These are phyloP conservation scores for Andrena hattorfiana DNA, from an alignment of 2,888 invertebrate genomes.

Conservation along the genomic window DNA sequence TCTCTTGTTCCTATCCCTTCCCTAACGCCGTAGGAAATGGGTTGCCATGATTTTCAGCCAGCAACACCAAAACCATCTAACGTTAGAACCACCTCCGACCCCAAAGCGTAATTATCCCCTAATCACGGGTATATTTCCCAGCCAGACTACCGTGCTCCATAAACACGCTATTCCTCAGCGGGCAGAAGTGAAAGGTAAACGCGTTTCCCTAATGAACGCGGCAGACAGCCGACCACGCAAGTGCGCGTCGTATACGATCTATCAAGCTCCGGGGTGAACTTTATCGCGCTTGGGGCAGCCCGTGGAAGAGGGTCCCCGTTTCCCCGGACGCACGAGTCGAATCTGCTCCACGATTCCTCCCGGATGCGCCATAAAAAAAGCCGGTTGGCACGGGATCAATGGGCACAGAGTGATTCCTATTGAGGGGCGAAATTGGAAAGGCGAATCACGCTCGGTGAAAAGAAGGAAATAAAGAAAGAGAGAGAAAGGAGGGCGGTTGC, in stretches of 20 bases:
- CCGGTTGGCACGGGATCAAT: slow-evolving; percentile 20
- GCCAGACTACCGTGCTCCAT: slow-evolving; percentile 29
- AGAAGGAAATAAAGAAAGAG: slow-evolving; percentile 35
- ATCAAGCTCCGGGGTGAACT: slow-evolving; percentile 33
- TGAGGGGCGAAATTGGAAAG: background rate
- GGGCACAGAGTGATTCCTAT: slow-evolving; percentile 10
- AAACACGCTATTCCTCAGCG: slow-evolving; percentile 40
- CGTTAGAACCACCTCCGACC: slow-evolving; percentile 8
- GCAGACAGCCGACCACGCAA: slow-evolving; percentile 39
- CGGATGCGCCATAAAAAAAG: background rate
- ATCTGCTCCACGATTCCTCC: slow-evolving; percentile 3
- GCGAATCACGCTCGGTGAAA: background rate
- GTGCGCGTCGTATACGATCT: slow-evolving; percentile 38
- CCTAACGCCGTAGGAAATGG: too few relatives aligned
- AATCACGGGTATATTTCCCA: slow-evolving; percentile 31
- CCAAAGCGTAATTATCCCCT: slow-evolving; percentile 22
- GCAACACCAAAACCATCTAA: background rate
- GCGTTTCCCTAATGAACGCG: slow-evolving; percentile 56
- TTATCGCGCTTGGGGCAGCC: slow-evolving; percentile 1
- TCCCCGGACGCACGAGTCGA: background rate
- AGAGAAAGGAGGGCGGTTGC: slow-evolving; percentile 60
- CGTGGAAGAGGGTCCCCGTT: background rate
- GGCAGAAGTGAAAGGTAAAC: slow-evolving; percentile 58
- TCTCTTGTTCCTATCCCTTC: slow-evolving; percentile 15
- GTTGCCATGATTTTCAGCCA: too few relatives aligned